Conservation (phyloP, 2,797 vertebrate genomes). For the Hybognathus amarus region DNA sequence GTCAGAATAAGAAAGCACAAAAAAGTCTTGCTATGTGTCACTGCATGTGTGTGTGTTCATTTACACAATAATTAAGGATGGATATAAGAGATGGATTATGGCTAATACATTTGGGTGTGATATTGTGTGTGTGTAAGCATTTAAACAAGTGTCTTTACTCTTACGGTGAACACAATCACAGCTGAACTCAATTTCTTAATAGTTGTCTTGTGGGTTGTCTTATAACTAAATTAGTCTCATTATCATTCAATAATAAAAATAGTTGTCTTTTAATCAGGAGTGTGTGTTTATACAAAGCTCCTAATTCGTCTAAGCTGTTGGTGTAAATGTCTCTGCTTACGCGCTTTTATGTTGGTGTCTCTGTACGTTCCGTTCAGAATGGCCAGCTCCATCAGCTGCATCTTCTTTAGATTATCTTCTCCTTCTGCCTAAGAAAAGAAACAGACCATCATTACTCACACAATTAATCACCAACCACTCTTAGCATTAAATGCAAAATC, state of each 20-base stretch:
- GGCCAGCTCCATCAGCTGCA: conserved; percentile 86
- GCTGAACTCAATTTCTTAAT: conserved; percentile 2
- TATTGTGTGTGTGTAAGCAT: not conserved
- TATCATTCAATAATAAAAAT: too few species aligned
- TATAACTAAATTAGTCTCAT: too few species aligned
- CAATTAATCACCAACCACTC: not conserved
- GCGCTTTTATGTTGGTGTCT: conserved; percentile 85
- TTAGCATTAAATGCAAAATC: not conserved
- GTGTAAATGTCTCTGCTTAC: conserved; percentile 70
- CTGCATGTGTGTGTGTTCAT: not conserved
- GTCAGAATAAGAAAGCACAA: not conserved
- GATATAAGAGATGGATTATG: conserved; percentile 4
- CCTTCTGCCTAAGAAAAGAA: conserved; percentile 77
- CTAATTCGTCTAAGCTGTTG: not conserved
- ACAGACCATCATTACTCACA: not conserved
- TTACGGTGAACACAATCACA: conserved; percentile 19
- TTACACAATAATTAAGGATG: not conserved
- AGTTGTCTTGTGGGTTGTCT: not conserved
- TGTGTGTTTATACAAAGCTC: not conserved
- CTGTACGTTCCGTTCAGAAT: conserved; percentile 86
- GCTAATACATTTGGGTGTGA: not conserved
- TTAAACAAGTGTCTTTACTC: conserved; percentile 18
- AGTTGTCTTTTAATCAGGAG: not conserved
- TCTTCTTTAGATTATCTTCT: conserved; percentile 87
- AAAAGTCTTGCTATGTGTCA: not conserved